Percentiles rank a stretch among this genome's conserved stretches.
phyloP scores from a whole-genome alignment of 2,113 vertebrate genomes.

The Passerina amoena region DNA sequence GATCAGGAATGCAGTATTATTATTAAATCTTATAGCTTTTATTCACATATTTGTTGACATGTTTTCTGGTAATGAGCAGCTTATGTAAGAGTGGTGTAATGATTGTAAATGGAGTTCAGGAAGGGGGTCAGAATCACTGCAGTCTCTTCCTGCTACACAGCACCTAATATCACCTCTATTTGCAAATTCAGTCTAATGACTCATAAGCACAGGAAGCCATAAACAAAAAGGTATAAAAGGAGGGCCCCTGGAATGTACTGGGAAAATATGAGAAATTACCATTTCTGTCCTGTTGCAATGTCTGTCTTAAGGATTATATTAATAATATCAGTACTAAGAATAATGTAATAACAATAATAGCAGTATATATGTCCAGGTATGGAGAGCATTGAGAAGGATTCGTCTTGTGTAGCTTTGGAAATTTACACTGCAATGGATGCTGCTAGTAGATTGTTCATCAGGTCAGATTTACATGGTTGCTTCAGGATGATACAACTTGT shows the following conservation, averaged over 20 bases:
- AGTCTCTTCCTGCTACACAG: background rate
- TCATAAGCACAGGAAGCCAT: background rate
- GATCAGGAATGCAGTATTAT: background rate
- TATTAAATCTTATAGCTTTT: background rate
- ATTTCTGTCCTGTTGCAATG: background rate
- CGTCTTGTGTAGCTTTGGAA: background rate
- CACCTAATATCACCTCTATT: background rate
- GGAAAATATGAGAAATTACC: background rate
- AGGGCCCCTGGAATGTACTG: background rate
- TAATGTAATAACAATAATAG: background rate
- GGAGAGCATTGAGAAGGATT: background rate
- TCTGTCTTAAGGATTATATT: background rate
- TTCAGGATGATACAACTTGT: background rate
- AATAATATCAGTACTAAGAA: background rate
- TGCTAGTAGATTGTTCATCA: background rate
- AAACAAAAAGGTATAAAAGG: background rate
- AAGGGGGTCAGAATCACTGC: background rate
- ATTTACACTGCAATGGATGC: background rate
- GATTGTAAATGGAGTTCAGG: background rate
- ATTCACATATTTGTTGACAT: background rate
- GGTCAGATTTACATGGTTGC: background rate
- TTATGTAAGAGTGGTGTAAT: background rate
- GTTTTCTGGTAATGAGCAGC: background rate
- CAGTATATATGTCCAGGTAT: background rate
- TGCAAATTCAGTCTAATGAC: background rate